Evolutionary conservation across 2,888 invertebrate species (phyloP), one percentile per base, ranked within the genome.

Genomic region (Thereva nobilitata): DNA sequence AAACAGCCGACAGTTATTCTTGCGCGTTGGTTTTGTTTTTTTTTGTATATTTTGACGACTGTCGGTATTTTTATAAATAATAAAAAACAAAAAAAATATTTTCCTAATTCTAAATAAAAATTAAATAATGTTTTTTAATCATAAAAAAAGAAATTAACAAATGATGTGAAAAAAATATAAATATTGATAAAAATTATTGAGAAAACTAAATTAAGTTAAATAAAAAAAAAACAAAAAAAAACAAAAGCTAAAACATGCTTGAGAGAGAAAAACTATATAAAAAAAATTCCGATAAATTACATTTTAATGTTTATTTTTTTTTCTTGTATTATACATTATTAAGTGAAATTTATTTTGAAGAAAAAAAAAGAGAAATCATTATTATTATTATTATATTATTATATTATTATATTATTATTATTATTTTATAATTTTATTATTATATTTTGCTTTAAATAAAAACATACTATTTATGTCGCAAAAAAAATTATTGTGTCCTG

Each of bases 341-440:
- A 34, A 52, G n/a, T 52, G 37, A 37, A 23, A 37, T 52, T 52
- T 52, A 52, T 38, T n/a, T 52, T n/a, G 38, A 34, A 44, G n/a
- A 8, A 44, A 44, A 44, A 44, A 8, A 44, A 44, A 44, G n/a
- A 37, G n/a, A 34, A 34, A 8, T 53, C 10, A 38, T 10, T 53
- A 53, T 56, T 56, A 56, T 56, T 40, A 37, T 49, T 38, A 55
- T 40, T 40, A 38, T 49, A 41, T 59, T 59, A 44, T 59, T 59
- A 37, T 59, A 49, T n/a, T n/a, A 59, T 59, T 45, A 59, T 37
- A 47, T 6, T 37, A 59, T 10, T 47, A 59, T 59, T 59, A 59
- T 59, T 59, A 59, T 59, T 59, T 59, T 59, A 59, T 56, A 44
- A 44, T 59, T 47, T 59, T 55, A 41, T 55, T 55, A 55, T 55